These are phyloP conservation scores for Rousettus madagascariensis DNA, from an alignment of 2,797 vertebrate species.

Conservation along the genomic window DNA sequence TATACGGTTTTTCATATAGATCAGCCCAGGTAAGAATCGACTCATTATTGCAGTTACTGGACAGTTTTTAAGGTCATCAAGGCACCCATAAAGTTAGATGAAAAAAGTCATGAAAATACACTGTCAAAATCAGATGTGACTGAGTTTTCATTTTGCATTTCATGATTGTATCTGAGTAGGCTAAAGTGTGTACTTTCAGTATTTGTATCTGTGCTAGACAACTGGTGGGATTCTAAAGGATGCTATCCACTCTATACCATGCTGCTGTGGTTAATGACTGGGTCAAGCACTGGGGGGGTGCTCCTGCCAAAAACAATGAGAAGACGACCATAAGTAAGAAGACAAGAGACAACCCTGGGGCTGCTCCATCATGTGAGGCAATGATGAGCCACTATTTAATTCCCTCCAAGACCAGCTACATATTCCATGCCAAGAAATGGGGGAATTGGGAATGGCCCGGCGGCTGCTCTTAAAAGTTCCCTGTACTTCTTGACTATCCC, in stretches of 20 bases:
- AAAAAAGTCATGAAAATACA: neutral
- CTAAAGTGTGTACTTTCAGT: too few relatives aligned
- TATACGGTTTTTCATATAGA: neutral
- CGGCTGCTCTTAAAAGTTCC: neutral
- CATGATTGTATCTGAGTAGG: neutral
- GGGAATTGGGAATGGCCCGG: neutral
- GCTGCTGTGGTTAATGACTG: neutral
- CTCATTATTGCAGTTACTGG: neutral
- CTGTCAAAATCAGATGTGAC: neutral
- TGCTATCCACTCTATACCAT: rapidly evolving
- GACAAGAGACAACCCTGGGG: neutral
- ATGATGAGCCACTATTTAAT: neutral
- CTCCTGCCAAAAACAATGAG: neutral
- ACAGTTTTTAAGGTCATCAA: neutral
- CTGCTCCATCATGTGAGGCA: neutral
- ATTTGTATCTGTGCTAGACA: neutral
- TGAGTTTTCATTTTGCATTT: neutral
- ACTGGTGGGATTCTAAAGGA: neutral
- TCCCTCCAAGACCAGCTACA: neutral
- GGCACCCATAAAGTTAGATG: neutral
- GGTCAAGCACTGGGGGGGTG: neutral
- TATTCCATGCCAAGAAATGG: neutral
- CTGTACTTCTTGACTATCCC: neutral
- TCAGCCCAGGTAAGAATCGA: neutral
- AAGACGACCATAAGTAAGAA: neutral